Conservation (phyloP, 2,888 invertebrate species). For the Arrhopalites spinosus region DNA sequence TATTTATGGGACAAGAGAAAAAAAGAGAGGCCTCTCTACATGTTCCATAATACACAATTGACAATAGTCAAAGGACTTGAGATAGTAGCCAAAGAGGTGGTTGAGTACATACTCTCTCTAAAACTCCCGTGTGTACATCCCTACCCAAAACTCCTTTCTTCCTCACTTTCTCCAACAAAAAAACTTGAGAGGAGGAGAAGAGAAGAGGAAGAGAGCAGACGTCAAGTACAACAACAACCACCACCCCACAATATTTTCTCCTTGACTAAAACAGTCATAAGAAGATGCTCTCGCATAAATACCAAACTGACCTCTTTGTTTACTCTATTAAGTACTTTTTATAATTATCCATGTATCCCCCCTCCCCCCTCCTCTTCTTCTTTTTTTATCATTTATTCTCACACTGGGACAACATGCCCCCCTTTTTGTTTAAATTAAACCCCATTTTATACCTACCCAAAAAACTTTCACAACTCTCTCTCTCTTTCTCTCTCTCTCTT, state of each 20-base stretch:
- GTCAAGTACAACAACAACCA: neutral
- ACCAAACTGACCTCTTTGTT: constrained; percentile 22
- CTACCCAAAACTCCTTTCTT: too few relatives aligned
- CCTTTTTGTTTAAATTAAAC: neutral
- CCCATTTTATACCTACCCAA: too few relatives aligned
- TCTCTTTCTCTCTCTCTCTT: neutral
- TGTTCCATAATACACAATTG: too few relatives aligned
- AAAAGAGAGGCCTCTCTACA: too few relatives aligned
- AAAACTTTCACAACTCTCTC: neutral
- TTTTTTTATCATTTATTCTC: neutral
- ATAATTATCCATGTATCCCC: neutral
- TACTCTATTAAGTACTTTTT: constrained; percentile 3
- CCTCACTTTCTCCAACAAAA: neutral
- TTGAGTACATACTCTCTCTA: too few relatives aligned
- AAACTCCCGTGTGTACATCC: too few relatives aligned
- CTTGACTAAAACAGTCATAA: neutral
- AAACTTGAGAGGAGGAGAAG: too few relatives aligned
- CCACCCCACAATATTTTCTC: neutral
- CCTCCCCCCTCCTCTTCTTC: neutral
- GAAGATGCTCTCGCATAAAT: constrained; percentile 10
- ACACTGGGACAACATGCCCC: neutral
- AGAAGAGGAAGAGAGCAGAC: neutral
- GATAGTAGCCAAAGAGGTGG: too few relatives aligned
- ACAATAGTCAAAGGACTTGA: too few relatives aligned
- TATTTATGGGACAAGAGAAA: too few relatives aligned